These are phyloP conservation scores for Aphelinus certus DNA, from an alignment of 1,140 invertebrate genomes.

Conservation along the genomic window DNA sequence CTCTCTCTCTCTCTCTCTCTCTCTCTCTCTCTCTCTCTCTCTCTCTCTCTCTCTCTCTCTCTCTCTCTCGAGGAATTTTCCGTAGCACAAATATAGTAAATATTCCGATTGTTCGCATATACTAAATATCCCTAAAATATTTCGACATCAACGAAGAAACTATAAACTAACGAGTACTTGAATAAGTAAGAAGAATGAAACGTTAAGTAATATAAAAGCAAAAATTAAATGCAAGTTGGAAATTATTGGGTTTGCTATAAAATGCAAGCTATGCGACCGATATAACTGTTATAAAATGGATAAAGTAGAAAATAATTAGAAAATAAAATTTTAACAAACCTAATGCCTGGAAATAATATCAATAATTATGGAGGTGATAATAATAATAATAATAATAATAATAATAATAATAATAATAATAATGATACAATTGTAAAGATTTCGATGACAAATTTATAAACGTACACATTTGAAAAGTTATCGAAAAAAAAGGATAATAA, in stretches of 20 bases:
- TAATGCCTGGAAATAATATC: neutral
- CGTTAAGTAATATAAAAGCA: neutral
- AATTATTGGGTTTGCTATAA: no score
- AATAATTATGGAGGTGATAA: neutral
- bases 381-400: no score
- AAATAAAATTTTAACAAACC: no score
- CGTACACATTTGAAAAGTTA: constrained; percentile 20
- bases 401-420: neutral
- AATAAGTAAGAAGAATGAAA: constrained; percentile 3
- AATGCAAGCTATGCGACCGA: no score
- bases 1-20: no score
- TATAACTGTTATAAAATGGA: no score
- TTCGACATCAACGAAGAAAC: neutral
- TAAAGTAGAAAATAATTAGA: no score
- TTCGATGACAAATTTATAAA: constrained; percentile 35
- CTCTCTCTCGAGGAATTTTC: constrained; percentile 1
- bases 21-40: no score
- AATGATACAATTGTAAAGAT: constrained; percentile 19
- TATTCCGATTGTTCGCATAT: neutral
- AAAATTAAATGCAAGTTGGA: no score
- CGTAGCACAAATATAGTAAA: constrained; percentile 26
- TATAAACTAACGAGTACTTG: constrained; percentile 1
- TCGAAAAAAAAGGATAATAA: constrained; percentile 40
- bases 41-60: neutral
- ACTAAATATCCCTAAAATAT: neutral